Evolutionary conservation across 2,888 invertebrate species (phyloP).

Genomic region (Ferrisia virgata): DNA sequence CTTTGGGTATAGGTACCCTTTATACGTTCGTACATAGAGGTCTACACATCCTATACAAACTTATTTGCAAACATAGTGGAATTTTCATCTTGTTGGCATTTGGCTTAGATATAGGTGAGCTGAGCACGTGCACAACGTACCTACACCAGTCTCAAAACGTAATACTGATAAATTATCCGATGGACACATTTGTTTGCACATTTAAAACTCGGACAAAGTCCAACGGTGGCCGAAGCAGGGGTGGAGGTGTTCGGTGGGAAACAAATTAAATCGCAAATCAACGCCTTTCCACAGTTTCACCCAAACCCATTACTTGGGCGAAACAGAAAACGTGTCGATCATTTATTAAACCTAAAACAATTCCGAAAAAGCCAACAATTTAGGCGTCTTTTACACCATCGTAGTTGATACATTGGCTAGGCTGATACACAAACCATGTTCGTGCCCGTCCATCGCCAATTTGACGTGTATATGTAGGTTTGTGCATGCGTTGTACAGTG

Average conservation of each 20-base stretch:
- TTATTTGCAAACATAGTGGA: no score
- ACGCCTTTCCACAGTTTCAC: background rate
- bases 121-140: background rate
- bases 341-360: constrained; percentile 5
- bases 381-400: background rate
- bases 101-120: no score
- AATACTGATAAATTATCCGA: constrained; percentile 7
- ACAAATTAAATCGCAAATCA: constrained; percentile 15
- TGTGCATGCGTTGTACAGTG: no score
- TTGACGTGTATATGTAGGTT: no score
- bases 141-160: background rate
- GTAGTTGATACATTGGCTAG: no score
- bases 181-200: background rate
- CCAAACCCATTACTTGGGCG: background rate
- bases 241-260: background rate
- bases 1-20: no score
- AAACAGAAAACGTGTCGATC: constrained; percentile 5
- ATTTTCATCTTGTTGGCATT: no score
- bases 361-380: background rate
- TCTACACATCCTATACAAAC: no score
- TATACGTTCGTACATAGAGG: no score
- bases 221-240: background rate
- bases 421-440: no score
- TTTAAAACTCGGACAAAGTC: background rate
- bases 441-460: no score